A percentile compares a stretch with the other conserved stretches of the same genome.
These are phyloP conservation scores for Nicator chloris DNA, from an alignment of 2,113 vertebrate genomes.

Conservation along the genomic window DNA sequence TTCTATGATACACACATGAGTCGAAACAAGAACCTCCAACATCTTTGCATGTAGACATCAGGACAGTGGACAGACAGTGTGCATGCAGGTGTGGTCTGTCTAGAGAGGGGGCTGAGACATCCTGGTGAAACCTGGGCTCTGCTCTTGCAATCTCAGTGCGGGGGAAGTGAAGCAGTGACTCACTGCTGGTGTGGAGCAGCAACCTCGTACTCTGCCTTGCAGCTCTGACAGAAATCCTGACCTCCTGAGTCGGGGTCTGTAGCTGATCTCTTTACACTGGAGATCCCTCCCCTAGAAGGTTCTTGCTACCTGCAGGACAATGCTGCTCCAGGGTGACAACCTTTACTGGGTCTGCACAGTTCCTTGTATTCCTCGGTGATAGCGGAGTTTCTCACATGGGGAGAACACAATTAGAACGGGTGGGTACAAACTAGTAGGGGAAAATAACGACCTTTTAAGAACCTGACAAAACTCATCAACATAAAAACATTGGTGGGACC, in stretches of 20 bases:
- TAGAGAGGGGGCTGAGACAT: not conserved
- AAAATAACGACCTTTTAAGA: not conserved
- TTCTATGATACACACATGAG: not conserved
- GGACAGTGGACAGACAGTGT: too few species aligned
- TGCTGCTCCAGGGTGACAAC: not conserved
- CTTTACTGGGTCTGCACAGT: not conserved
- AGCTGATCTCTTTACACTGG: not conserved
- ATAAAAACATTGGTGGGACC: not conserved
- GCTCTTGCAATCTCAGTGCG: rapidly evolving
- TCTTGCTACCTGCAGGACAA: not conserved
- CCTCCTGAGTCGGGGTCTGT: not conserved
- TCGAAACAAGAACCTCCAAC: not conserved
- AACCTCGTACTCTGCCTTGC: not conserved
- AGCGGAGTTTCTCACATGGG: not conserved
- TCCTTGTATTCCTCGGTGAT: not conserved
- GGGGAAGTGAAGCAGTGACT: not conserved
- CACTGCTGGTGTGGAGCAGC: not conserved
- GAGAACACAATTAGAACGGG: not conserved
- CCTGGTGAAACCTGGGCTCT: not conserved
- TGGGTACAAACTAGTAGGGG: not conserved
- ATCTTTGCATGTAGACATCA: not conserved
- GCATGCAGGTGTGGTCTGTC: too few species aligned
- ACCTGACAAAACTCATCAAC: not conserved
- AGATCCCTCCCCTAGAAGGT: not conserved
- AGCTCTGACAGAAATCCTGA: not conserved